phyloP scores from a whole-genome alignment of 2,113 vertebrate species.

The Eudyptes chrysolophus region DNA sequence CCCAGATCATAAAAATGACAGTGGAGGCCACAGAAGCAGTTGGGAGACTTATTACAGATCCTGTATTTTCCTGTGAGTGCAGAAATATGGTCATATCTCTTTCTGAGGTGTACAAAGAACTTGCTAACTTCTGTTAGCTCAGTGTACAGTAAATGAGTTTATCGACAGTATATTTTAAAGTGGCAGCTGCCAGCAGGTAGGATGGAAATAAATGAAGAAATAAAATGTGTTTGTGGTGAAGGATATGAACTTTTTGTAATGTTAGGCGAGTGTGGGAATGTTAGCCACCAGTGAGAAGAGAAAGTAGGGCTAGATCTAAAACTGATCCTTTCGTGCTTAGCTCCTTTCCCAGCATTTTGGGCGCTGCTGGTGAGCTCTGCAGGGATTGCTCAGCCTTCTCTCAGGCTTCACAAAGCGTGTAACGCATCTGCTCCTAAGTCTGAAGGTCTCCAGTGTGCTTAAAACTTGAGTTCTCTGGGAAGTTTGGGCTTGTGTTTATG shows the following conservation, averaged over 20 bases:
- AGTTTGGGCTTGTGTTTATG: background rate
- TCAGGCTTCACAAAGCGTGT: background rate
- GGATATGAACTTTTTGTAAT: background rate
- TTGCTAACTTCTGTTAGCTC: conserved; percentile 11
- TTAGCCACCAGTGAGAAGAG: background rate
- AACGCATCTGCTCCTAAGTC: background rate
- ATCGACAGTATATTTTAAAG: background rate
- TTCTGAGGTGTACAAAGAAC: conserved; percentile 2
- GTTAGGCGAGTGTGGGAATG: background rate
- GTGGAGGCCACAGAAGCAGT: background rate
- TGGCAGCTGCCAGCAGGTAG: background rate
- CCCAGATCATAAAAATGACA: background rate
- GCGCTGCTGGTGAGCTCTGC: background rate
- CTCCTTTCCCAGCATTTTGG: background rate
- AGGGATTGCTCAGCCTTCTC: background rate
- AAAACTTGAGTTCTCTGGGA: background rate
- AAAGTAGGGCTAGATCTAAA: background rate
- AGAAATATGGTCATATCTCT: background rate
- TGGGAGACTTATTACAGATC: background rate
- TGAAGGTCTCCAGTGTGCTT: background rate
- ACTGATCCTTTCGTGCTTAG: background rate
- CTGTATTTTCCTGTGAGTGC: conserved; percentile 24
- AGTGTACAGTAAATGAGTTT: background rate
- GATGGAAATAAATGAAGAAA: background rate
- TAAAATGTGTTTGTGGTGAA: background rate